Conservation (phyloP, 2,797 vertebrate species). For the Notolabrus celidotus region DNA sequence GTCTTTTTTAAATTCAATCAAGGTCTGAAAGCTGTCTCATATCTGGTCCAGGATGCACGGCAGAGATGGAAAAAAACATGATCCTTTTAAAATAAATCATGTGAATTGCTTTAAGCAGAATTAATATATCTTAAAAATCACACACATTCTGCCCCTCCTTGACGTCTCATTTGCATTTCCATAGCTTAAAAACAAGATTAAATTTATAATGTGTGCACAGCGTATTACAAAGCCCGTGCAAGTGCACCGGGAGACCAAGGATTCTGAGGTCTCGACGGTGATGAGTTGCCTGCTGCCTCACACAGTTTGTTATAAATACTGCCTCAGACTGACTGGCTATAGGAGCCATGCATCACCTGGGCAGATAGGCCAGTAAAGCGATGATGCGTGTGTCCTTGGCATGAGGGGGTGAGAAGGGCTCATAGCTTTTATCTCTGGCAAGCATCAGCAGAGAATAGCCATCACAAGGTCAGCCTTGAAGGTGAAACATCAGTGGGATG, state of each 20-base stretch:
- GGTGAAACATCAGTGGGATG: slow-evolving; percentile 73
- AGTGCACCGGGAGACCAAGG: slow-evolving; percentile 49
- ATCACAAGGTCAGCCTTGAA: slow-evolving; percentile 78
- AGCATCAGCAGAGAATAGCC: slow-evolving; percentile 76
- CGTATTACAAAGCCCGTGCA: slow-evolving; percentile 30
- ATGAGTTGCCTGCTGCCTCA: slow-evolving; percentile 68
- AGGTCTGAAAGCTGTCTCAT: slow-evolving; percentile 10
- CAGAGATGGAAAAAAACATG: slow-evolving; percentile 22
- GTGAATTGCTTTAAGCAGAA: slow-evolving; percentile 12
- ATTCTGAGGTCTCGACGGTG: slow-evolving; percentile 44
- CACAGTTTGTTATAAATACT: slow-evolving; percentile 77
- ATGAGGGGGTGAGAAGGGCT: slow-evolving; percentile 60
- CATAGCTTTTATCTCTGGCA: slow-evolving; percentile 77
- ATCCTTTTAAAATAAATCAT: neutral
- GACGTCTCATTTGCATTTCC: slow-evolving; percentile 58
- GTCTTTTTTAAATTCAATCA: slow-evolving; percentile 14
- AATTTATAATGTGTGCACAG: slow-evolving; percentile 33
- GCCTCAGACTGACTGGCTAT: slow-evolving; percentile 74
- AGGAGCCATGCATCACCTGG: slow-evolving; percentile 80
- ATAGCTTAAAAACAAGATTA: slow-evolving; percentile 8
- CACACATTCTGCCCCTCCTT: neutral
- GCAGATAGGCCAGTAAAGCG: slow-evolving; percentile 79
- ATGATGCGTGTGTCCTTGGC: slow-evolving; percentile 81
- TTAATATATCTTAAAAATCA: slow-evolving; percentile 35
- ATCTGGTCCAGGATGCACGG: neutral